A percentile compares a stretch with the other conserved stretches of the same genome.
These are phyloP conservation scores for Allolobophora icterica DNA, from an alignment of 2,888 invertebrate genomes.

Conservation along the genomic window DNA sequence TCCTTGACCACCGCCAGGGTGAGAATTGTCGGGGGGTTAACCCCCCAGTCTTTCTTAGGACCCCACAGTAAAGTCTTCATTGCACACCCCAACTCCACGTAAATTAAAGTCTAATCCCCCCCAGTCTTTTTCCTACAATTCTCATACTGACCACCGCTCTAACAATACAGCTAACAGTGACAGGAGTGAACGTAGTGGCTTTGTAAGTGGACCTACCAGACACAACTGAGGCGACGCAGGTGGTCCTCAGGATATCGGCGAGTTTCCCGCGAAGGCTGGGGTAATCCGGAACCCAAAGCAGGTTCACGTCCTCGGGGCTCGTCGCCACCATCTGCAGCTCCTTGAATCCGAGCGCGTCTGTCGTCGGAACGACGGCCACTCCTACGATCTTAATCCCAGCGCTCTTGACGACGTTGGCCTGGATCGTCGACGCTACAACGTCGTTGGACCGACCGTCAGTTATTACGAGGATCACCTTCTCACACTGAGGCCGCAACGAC, in stretches of 20 bases:
- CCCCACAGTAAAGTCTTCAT: no score
- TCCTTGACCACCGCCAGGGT: no score
- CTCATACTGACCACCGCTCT: no score
- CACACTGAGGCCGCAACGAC: background rate
- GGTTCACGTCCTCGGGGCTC: conserved; percentile 26
- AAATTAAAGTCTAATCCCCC: no score
- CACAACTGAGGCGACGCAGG: background rate
- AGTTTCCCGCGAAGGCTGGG: background rate
- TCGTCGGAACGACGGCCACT: conserved; percentile 28
- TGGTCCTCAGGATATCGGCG: background rate
- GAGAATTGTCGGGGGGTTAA: no score
- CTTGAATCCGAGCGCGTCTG: background rate
- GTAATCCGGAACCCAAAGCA: conserved; percentile 13
- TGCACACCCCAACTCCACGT: no score
- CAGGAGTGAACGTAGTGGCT: background rate
- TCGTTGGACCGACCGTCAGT: conserved; percentile 32
- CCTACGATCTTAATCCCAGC: conserved; percentile 21
- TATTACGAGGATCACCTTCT: conserved; percentile 12
- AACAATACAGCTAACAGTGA: no score
- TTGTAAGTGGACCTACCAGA: background rate
- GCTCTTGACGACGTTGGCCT: conserved; percentile 34
- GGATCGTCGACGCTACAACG: conserved; percentile 24
- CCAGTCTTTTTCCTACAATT: no score
- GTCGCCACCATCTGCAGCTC: conserved; percentile 34
- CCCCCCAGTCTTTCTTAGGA: no score